Percentiles rank a stretch among this genome's conserved stretches.
phyloP scores from a whole-genome alignment of 2,888 invertebrate species.

The Melanostoma scalare region DNA sequence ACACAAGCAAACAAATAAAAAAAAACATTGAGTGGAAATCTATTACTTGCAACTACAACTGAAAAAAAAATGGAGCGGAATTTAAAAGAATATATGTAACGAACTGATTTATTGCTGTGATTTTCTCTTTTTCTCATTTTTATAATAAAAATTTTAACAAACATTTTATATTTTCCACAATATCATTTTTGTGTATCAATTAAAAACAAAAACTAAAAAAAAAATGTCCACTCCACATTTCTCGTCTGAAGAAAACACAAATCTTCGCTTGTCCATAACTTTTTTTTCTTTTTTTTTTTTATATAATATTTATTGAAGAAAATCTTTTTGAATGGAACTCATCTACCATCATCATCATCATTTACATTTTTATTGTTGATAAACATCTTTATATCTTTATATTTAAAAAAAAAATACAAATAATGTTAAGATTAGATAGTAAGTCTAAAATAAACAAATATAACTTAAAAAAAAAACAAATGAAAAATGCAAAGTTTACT shows the following conservation, averaged over 20 bases:
- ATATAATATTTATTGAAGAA: slow-evolving; percentile 65
- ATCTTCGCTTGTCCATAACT: slow-evolving; percentile 42
- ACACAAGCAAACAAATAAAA: slow-evolving; percentile 40
- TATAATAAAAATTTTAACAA: slow-evolving; percentile 57
- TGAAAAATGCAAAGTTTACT: slow-evolving; percentile 44
- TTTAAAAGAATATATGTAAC: slow-evolving; percentile 76
- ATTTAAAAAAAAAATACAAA: slow-evolving; percentile 63
- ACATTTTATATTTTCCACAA: slow-evolving; percentile 55
- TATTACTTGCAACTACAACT: slow-evolving; percentile 52
- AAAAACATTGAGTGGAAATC: slow-evolving; percentile 60
- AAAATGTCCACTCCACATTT: slow-evolving; percentile 48
- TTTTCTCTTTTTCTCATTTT: slow-evolving; percentile 77
- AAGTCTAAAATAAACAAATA: slow-evolving; percentile 27
- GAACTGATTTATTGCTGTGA: slow-evolving; percentile 82
- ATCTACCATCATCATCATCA: slow-evolving; percentile 45
- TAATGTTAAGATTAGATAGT: slow-evolving; percentile 54
- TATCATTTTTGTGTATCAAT: slow-evolving; percentile 59
- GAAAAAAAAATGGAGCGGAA: slow-evolving; percentile 74
- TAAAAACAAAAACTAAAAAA: slow-evolving; percentile 44
- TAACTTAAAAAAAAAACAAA: slow-evolving; percentile 32
- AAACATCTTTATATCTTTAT: slow-evolving; percentile 46
- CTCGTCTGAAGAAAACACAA: slow-evolving; percentile 40
- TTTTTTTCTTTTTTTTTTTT: slow-evolving; percentile 41
- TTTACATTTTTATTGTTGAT: slow-evolving; percentile 63
- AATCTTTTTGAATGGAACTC: slow-evolving; percentile 38